phyloP scores from a whole-genome alignment of 2,113 vertebrate species.

The Paramormyrops kingsleyae region DNA sequence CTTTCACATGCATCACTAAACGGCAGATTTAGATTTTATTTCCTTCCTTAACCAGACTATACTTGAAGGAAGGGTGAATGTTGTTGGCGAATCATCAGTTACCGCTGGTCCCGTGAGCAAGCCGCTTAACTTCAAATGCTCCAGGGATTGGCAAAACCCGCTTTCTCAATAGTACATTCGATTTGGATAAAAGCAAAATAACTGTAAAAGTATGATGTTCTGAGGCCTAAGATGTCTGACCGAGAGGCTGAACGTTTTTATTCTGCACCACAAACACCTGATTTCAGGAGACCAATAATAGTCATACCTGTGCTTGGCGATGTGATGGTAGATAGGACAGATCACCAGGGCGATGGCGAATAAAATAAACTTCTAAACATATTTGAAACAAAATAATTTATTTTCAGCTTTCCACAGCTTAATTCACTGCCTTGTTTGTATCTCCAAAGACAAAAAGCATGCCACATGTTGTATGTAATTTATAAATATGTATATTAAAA shows the following conservation, averaged over 20 bases:
- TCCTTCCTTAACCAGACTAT: not conserved
- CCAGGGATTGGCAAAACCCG: not conserved
- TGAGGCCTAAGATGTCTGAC: not conserved
- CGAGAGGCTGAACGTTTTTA: not conserved
- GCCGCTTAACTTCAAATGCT: not conserved
- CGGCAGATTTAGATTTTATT: not conserved
- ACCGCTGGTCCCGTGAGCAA: not conserved
- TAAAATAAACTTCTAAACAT: not conserved
- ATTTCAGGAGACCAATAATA: not conserved
- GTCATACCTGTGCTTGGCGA: not conserved
- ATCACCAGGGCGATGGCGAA: not conserved
- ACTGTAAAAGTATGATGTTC: not conserved
- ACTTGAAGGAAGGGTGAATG: not conserved
- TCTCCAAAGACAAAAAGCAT: conserved; percentile 3
- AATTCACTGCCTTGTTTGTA: not conserved
- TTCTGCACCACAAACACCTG: not conserved
- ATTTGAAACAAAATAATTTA: not conserved
- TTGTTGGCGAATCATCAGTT: not conserved
- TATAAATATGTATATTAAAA: conserved; percentile 24
- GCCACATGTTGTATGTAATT: conserved; percentile 20
- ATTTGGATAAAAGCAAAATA: not conserved
- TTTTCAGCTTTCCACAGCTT: not conserved
- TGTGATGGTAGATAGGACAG: not conserved
- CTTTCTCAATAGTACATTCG: not conserved
- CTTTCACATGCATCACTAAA: not conserved